Percentiles rank a stretch among this genome's conserved stretches.
These are phyloP conservation scores for Drosophila demipolita DNA, from an alignment of 2,888 invertebrate genomes.

Conservation along the genomic window DNA sequence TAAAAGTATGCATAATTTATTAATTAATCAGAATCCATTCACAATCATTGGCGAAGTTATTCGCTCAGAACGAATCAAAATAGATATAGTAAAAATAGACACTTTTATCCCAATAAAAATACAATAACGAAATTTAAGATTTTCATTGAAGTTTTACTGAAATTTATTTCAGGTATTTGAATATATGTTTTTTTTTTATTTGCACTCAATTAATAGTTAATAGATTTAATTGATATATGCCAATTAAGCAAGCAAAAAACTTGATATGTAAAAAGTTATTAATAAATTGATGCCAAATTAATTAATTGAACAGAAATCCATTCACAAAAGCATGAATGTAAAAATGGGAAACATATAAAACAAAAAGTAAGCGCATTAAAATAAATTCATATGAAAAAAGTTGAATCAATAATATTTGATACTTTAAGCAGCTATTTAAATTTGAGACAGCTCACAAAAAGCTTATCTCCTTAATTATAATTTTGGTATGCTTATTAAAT, in stretches of 20 bases:
- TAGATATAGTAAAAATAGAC: too few relatives aligned
- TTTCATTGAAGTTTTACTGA: too few relatives aligned
- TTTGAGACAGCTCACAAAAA: background rate
- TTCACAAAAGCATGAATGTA: background rate
- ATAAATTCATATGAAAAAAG: background rate
- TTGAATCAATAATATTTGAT: constrained; percentile 2
- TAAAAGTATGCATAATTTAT: too few relatives aligned
- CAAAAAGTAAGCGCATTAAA: background rate
- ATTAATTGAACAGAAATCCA: background rate
- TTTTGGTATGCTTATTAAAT: background rate
- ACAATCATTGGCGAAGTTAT: too few relatives aligned
- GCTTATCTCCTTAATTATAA: background rate
- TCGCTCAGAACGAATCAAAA: too few relatives aligned
- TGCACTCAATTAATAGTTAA: too few relatives aligned
- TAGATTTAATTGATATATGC: too few relatives aligned
- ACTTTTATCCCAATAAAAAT: too few relatives aligned
- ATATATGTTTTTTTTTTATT: too few relatives aligned
- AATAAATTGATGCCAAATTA: background rate
- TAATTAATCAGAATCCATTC: too few relatives aligned
- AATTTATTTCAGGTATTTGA: too few relatives aligned
- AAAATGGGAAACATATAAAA: background rate
- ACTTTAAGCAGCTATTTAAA: constrained; percentile 8
- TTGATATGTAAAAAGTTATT: background rate
- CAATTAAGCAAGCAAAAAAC: background rate
- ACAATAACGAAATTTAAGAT: too few relatives aligned